phyloP scores from a whole-genome alignment of 2,797 vertebrate genomes.

The Gallinago solitaria region DNA sequence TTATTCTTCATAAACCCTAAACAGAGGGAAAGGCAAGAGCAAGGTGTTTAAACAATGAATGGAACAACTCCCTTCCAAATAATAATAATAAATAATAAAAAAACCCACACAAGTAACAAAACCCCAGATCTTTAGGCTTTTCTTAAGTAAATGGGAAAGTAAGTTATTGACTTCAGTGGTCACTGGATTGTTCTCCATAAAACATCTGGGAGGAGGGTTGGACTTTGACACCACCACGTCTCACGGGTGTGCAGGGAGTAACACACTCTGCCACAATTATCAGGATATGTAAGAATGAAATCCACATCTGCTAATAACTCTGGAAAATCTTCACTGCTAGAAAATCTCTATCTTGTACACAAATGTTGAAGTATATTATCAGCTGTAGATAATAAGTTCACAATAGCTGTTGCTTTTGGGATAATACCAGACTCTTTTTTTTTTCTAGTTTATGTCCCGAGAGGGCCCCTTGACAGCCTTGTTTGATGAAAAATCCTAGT shows the following conservation, averaged over 20 bases:
- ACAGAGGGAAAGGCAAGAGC: slow-evolving; percentile 30
- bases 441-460: background rate
- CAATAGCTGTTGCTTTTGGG: background rate
- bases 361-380: background rate
- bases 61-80: background rate
- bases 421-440: background rate
- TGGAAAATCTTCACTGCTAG: background rate
- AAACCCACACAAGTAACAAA: background rate
- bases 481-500: background rate
- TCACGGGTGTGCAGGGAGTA: no score
- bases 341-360: background rate
- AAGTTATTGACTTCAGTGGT: background rate
- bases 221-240: fast-evolving
- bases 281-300: background rate
- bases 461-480: background rate
- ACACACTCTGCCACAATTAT: fast-evolving
- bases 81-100: background rate
- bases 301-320: background rate
- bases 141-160: background rate
- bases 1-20: slow-evolving; percentile 84
- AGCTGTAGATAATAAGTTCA: background rate
- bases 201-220: background rate
- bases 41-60: background rate
- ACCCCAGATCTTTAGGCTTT: background rate
- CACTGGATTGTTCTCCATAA: background rate